A percentile compares a stretch with the other conserved stretches of the same genome.
Conservation (phyloP, 2,113 vertebrate genomes). For the Tragulus kanchil region DNA sequence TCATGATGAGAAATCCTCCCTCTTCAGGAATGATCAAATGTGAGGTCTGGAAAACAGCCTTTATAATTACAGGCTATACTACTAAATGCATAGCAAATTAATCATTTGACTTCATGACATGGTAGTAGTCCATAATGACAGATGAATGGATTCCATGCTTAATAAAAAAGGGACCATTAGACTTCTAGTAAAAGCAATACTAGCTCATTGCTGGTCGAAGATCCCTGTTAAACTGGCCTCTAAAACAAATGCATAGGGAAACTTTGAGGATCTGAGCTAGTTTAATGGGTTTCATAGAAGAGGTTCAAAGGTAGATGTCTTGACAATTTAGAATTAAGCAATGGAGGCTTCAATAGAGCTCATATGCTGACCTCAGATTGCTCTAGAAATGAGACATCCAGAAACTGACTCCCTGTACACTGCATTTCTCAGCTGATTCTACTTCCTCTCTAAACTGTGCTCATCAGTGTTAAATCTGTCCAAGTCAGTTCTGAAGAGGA, state of each 20-base stretch:
- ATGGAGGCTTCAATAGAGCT: background rate
- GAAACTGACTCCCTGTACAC: background rate
- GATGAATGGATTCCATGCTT: constrained; percentile 76
- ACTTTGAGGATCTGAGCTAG: constrained; percentile 43
- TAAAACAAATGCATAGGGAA: constrained; percentile 50
- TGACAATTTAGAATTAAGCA: constrained; percentile 9
- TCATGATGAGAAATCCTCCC: constrained; percentile 64
- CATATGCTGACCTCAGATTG: constrained; percentile 14
- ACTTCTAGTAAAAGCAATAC: constrained; percentile 55
- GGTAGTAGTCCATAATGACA: constrained; percentile 57
- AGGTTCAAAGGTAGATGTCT: constrained; percentile 47
- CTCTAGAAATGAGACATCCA: background rate
- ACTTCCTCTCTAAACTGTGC: constrained; percentile 13
- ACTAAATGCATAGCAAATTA: constrained; percentile 71
- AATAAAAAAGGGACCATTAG: constrained; percentile 70
- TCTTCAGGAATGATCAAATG: constrained; percentile 62
- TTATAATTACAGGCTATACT: constrained; percentile 71
- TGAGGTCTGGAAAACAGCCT: constrained; percentile 74
- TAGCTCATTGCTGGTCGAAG: background rate
- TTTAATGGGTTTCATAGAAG: constrained; percentile 56
- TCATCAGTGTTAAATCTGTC: background rate
- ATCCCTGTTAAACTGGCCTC: constrained; percentile 58
- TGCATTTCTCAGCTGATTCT: background rate
- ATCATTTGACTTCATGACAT: constrained; percentile 47
- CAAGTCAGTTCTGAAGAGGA: background rate